Evolutionary conservation across 2,888 invertebrate genomes (phyloP), one percentile per base, ranked within the genome.

Genomic region (Serripes groenlandicus): DNA sequence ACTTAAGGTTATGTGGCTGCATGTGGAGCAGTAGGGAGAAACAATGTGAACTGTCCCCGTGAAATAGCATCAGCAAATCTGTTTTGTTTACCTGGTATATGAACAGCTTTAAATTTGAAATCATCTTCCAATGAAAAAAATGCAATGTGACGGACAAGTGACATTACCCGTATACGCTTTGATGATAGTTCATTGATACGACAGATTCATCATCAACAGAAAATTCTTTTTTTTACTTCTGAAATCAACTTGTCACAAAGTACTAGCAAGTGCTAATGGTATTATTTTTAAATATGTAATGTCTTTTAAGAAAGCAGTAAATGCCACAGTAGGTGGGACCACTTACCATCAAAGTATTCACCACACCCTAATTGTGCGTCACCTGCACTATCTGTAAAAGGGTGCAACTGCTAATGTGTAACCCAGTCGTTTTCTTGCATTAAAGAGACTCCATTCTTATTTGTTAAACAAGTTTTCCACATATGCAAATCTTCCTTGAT

Each of bases 311-410:
- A 62, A 69, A 3, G 42, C 70, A 9, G 42, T n/a, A 3, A 15
- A 3, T 15, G 49, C 49, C 49, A 49, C 49, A 21, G 2, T 1
- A n/a, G 21, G 7, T 21, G 21, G 49, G 49, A 15, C 2, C 49
- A 49, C 21, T 21, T 49, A 1, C 49, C 49, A 21, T 49, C 35
- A 37, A 64, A 64, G 56, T 71, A 78, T 15, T 78, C 56, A 23
- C 82, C 81, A 71, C 73, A 81, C 7, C 78, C 78, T 30, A 73
- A n/a, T n/a, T 68, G 68, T 54, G 66, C 32, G 5, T 42, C 79
- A n/a, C 1, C 74, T 23, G 81, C 75, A 32, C 80, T 77, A 42
- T 78, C 77, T 23, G 84, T 81, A 26, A 75, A 84, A 3, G 81
- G 66, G 18, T 78, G 54, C 0, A 78, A 5, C 58, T 75, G 73